These are phyloP conservation scores for Smutsia gigantea DNA, from an alignment of 2,797 vertebrate genomes.

Conservation along the genomic window DNA sequence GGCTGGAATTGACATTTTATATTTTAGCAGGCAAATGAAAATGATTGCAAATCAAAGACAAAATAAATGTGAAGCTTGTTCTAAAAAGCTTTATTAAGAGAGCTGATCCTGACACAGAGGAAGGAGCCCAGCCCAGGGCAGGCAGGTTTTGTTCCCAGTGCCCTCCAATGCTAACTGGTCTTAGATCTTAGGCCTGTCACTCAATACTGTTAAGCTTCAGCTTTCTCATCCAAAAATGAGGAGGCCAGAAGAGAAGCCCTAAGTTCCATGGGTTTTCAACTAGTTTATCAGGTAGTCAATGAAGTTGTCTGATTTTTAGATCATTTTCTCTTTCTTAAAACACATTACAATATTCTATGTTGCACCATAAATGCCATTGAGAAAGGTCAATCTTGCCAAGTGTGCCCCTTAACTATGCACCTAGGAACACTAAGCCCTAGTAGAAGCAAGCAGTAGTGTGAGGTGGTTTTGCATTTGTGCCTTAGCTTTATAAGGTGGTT, in stretches of 20 bases:
- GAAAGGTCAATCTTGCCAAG: not conserved
- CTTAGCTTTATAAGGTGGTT: not conserved
- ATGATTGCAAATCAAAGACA: slow-evolving; percentile 45
- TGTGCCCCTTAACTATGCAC: not conserved
- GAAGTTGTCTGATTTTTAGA: not conserved
- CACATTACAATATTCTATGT: not conserved
- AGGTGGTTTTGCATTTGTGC: not conserved
- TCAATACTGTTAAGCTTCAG: not conserved
- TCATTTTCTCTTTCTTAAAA: not conserved
- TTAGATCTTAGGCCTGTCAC: not conserved
- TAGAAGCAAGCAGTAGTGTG: not conserved
- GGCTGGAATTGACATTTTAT: slow-evolving; percentile 39
- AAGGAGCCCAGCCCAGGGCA: not conserved
- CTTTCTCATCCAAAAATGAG: not conserved
- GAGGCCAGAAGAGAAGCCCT: not conserved
- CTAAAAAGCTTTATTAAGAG: not conserved
- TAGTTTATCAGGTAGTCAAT: not conserved
- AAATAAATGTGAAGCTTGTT: not conserved
- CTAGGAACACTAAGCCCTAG: not conserved
- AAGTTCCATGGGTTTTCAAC: not conserved
- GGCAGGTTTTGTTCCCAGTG: not conserved
- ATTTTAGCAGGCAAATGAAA: slow-evolving; percentile 29
- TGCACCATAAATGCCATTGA: not conserved
- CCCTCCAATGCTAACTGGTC: not conserved
- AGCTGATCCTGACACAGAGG: not conserved